phyloP scores from a whole-genome alignment of 1,140 invertebrate genomes.

The Luehdorfia chinensis region DNA sequence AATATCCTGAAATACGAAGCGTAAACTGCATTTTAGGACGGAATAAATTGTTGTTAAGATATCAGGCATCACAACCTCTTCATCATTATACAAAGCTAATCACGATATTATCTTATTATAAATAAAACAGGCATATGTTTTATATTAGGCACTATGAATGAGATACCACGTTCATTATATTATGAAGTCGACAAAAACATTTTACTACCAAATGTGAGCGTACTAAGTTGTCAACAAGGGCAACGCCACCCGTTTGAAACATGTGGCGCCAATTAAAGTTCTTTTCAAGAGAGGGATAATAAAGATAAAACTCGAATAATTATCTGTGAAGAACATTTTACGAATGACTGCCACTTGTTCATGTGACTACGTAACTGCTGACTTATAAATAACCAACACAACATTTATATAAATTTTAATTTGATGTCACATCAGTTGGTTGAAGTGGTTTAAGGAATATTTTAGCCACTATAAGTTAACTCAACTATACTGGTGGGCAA shows the following conservation, averaged over 20 bases:
- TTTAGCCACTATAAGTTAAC: no score
- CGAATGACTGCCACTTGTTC: conserved; percentile 63
- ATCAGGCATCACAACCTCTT: no score
- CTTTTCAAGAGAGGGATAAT: conserved; percentile 60
- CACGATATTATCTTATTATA: no score
- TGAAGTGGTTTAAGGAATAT: no score
- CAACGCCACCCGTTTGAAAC: conserved; percentile 50
- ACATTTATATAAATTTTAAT: conserved; percentile 8
- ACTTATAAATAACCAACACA: conserved; percentile 21
- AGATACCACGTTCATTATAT: conserved; percentile 21
- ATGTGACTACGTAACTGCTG: conserved; percentile 39
- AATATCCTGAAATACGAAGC: conserved; percentile 34
- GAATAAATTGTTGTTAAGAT: no score
- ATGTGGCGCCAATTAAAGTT: conserved; percentile 72
- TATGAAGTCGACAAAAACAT: conserved; percentile 39
- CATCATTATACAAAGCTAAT: no score
- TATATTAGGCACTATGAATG: conserved; percentile 13
- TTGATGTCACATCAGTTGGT: neutral
- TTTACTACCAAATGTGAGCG: conserved; percentile 38
- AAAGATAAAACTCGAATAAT: conserved; percentile 70
- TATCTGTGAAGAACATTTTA: conserved; percentile 64
- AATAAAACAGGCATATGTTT: no score
- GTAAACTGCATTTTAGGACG: conserved; percentile 27
- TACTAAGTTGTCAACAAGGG: conserved; percentile 45
- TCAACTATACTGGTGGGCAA: no score